Base-by-base conservation (phyloP, 1,140 invertebrate species). In the Phocides pigmalion region DNA sequence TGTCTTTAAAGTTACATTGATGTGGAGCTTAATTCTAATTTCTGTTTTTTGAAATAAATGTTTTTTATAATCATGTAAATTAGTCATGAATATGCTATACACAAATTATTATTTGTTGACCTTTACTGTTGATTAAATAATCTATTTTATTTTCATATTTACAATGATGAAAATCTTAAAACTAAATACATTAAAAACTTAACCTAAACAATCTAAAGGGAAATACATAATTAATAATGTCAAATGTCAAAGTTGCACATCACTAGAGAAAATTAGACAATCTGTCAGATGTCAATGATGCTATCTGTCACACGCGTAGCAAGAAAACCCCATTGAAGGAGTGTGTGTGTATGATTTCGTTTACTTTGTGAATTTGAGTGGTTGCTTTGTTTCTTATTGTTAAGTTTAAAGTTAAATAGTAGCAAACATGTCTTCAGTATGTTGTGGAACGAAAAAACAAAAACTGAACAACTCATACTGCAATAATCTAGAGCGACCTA, bases 361-460 rank as follows among this genome's bases (percentile, higher is more conserved):
- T 86, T 80, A 79, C 71, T 81, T 80, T 80, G 72, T 74, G 68
- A 69, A 75, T 77, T 74, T 76, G 66, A 66, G 71, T 80, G 72
- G 71, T 54, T 78, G 72, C 68, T 80, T 83, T 82, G 64, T 82
- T 82, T 80, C 70, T 74, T 78, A 74, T 71, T 69, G 63, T 66
- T 71, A 70, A 68, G 65, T 69, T 77, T 78, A 62, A 56, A 71
- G 66, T 66, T 74, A 72, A 46, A 70, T 76, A 81, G 58, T 70
- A 76, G 68, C 73, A 76, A 87, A 70, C 46, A 97, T 97, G 96
- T 96, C 96, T 93, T 95, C 96, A 91, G 95, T 95, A 92, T 97
- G 96, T 94, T 97, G 96, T 94, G 96, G 96, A 83, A 95, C 95
- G 73, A 97, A 97, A 90, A 97, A 97, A 92, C 96, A 97, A 90